Conservation (phyloP, 2,888 invertebrate genomes). For the Apamea epomidion region DNA sequence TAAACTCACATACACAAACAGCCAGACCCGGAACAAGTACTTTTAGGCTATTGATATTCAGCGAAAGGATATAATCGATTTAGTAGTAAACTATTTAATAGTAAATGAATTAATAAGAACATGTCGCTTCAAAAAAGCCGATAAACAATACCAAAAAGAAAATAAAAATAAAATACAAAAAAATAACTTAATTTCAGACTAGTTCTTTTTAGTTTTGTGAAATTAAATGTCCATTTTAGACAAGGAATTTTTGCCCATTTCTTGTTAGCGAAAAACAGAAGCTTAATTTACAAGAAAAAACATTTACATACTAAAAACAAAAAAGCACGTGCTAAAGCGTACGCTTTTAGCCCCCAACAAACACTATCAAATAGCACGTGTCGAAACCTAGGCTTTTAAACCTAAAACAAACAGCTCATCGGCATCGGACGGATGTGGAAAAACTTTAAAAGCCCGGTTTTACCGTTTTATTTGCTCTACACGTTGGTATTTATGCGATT, state of each 20-base stretch:
- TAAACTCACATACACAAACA: no score
- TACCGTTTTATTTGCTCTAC: slow-evolving; percentile 79
- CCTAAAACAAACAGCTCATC: slow-evolving; percentile 62
- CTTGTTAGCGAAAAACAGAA: background rate
- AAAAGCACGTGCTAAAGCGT: slow-evolving; percentile 2
- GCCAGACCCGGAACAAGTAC: no score
- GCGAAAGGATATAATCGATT: no score
- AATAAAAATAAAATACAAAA: no score
- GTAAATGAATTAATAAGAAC: no score
- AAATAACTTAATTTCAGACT: no score
- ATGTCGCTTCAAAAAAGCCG: background rate
- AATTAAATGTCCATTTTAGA: background rate
- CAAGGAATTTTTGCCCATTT: background rate
- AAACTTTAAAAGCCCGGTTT: slow-evolving; percentile 72
- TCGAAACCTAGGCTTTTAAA: slow-evolving; percentile 44
- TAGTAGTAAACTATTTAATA: background rate
- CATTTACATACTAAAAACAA: background rate
- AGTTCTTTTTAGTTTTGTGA: background rate
- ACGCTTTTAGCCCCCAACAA: slow-evolving; percentile 17
- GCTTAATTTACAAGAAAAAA: background rate
- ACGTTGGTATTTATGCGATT: slow-evolving; percentile 70
- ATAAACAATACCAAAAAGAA: background rate
- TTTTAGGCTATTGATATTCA: no score
- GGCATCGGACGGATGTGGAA: slow-evolving; percentile 69
- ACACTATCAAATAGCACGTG: slow-evolving; percentile 35